phyloP scores from a whole-genome alignment of 2,888 invertebrate genomes.

The Cephus pygmeus region DNA sequence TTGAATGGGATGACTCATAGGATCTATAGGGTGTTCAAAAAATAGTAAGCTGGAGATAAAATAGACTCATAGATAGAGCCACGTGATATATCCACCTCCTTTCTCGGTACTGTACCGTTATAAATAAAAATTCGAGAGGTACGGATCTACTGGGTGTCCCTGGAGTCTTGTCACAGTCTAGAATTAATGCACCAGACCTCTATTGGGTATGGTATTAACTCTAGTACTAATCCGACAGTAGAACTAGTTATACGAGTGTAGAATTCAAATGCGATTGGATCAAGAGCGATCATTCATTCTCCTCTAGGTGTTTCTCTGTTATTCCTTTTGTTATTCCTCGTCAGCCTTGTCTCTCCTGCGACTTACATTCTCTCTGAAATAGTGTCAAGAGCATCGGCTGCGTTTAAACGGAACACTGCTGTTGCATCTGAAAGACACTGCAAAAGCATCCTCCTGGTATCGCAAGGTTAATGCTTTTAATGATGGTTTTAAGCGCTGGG shows the following conservation, averaged over 20 bases:
- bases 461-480: neutral
- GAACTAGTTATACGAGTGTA: neutral
- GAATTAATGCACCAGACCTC: neutral
- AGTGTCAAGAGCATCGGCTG: neutral
- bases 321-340: neutral
- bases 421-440: neutral
- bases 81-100: neutral
- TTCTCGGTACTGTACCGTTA: neutral
- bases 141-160: neutral
- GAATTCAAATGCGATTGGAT: neutral
- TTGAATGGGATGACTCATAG: slow-evolving; percentile 28
- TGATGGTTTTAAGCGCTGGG: neutral
- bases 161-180: neutral
- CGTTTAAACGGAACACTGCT: neutral
- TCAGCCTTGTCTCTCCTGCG: neutral
- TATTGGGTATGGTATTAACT: neutral
- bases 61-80: neutral
- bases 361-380: neutral
- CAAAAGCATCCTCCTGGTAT: neutral
- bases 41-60: neutral
- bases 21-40: slow-evolving; percentile 5
- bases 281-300: neutral
- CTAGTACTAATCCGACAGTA: neutral
- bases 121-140: neutral
- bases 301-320: neutral